phyloP scores from a whole-genome alignment of 2,113 vertebrate genomes.

The Eonycteris spelaea region DNA sequence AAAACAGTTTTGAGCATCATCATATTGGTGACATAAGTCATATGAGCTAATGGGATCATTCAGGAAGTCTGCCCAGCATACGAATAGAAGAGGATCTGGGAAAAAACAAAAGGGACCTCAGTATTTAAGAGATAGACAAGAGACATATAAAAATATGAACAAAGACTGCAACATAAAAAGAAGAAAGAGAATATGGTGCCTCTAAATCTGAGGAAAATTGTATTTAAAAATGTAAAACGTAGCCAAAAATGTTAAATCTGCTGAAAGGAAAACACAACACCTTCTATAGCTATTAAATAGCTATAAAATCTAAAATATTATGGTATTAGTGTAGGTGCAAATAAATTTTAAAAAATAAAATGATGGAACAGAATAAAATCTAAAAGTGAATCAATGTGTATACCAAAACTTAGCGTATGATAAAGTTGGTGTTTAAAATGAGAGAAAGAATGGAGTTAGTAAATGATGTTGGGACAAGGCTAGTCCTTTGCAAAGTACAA shows the following conservation, averaged over 20 bases:
- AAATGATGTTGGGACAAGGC: neutral
- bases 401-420: neutral
- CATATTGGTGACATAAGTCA: neutral
- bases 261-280: neutral
- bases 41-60: neutral
- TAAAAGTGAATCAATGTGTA: neutral
- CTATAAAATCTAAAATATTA: neutral
- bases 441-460: neutral
- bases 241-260: neutral
- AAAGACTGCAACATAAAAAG: neutral
- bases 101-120: neutral
- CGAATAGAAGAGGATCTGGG: neutral
- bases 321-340: neutral
- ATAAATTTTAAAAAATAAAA: conserved; percentile 1
- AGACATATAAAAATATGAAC: neutral
- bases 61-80: neutral
- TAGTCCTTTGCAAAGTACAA: neutral
- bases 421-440: neutral
- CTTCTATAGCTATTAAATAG: neutral
- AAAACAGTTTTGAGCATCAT: neutral
- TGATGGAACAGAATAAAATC: neutral
- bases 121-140: neutral
- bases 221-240: neutral
- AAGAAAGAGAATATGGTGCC: neutral
- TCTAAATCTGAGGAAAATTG: neutral